Conservation (phyloP, 2,888 invertebrate species). For the Selenia dentaria region DNA sequence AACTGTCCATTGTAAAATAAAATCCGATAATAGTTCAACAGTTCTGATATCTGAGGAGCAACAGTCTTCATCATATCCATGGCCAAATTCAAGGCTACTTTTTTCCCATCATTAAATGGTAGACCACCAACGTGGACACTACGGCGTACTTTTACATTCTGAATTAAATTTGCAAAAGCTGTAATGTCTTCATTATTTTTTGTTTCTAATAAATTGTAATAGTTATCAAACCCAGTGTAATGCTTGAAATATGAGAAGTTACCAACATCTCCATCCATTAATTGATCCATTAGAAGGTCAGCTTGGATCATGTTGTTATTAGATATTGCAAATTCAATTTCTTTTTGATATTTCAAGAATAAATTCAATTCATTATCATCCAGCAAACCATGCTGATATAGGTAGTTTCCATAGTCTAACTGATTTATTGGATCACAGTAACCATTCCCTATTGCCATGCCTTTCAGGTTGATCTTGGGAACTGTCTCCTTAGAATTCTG, state of each 20-base stretch:
- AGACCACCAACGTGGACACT: constrained; percentile 86
- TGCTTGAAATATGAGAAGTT: constrained; percentile 77
- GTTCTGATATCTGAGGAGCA: constrained; percentile 65
- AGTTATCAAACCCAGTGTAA: constrained; percentile 89
- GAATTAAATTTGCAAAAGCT: constrained; percentile 55
- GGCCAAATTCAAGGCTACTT: constrained; percentile 78
- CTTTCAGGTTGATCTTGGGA: constrained; percentile 77
- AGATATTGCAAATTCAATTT: constrained; percentile 84
- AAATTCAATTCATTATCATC: constrained; percentile 82
- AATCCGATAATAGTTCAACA: constrained; percentile 79
- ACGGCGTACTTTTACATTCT: constrained; percentile 66
- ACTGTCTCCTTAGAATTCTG: constrained; percentile 56
- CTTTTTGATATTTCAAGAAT: constrained; percentile 85
- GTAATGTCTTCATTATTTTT: constrained; percentile 73
- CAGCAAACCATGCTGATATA: constrained; percentile 79
- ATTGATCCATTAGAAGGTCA: constrained; percentile 87
- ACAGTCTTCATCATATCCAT: constrained; percentile 85
- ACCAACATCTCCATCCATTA: constrained; percentile 78
- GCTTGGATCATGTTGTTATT: constrained; percentile 87
- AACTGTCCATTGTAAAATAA: constrained; percentile 88
- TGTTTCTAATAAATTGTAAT: constrained; percentile 87
- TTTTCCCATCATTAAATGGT: constrained; percentile 72
- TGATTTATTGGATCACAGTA: constrained; percentile 80
- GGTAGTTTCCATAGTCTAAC: constrained; percentile 74
- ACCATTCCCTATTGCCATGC: constrained; percentile 80